phyloP scores from a whole-genome alignment of 2,797 vertebrate genomes.

The Sebastes alutus region DNA sequence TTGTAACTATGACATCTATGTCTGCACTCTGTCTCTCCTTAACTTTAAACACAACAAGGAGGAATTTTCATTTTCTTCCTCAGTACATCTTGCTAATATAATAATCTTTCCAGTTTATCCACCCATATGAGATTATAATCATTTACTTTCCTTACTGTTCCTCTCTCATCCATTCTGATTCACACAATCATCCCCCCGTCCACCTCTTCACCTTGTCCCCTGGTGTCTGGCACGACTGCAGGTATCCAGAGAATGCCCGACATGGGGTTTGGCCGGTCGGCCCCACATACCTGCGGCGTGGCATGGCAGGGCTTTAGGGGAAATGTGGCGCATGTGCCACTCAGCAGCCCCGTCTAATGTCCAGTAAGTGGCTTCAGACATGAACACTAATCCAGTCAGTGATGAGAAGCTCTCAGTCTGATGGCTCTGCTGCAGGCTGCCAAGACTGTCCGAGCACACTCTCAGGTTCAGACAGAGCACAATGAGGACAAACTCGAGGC shows the following conservation, averaged over 20 bases:
- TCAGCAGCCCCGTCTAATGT: conserved; percentile 77
- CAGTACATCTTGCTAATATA: neutral
- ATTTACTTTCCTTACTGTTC: neutral
- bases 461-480: conserved; percentile 46
- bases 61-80: neutral
- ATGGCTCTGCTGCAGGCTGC: conserved; percentile 66
- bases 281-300: conserved; percentile 76
- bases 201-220: conserved; percentile 52
- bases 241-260: conserved; percentile 82
- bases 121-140: neutral
- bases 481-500: conserved; percentile 27
- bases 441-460: conserved; percentile 56
- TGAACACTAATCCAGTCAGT: conserved; percentile 79
- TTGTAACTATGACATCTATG: neutral
- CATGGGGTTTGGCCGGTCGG: conserved; percentile 62
- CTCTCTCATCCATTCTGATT: conserved; percentile 19
- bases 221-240: conserved; percentile 71
- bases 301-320: conserved; percentile 65
- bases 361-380: conserved; percentile 79
- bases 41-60: neutral
- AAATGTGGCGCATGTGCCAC: conserved; percentile 74
- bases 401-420: conserved; percentile 77
- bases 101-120: neutral
- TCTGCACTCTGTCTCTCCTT: neutral
- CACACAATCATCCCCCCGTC: conserved; percentile 32